Conservation (phyloP, 2,797 vertebrate genomes). For the Capromys pilorides region DNA sequence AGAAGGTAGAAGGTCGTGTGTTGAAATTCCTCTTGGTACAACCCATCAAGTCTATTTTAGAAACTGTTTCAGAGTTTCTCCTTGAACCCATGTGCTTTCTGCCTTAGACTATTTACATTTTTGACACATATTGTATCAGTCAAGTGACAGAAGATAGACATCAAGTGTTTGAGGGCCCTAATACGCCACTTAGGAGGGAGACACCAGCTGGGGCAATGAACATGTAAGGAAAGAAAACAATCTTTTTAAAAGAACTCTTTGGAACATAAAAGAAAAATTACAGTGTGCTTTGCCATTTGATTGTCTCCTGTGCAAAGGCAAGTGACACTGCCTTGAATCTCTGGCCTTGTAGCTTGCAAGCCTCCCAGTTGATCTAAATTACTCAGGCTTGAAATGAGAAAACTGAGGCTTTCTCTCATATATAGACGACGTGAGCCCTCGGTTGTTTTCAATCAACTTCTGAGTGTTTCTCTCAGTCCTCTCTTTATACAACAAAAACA, state of each 20-base stretch:
- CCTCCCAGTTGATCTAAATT: slow-evolving; percentile 79
- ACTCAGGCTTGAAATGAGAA: slow-evolving; percentile 82
- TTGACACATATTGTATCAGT: slow-evolving; percentile 72
- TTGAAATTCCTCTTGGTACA: slow-evolving; percentile 33
- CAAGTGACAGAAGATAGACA: slow-evolving; percentile 72
- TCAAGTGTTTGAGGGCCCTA: slow-evolving; percentile 67
- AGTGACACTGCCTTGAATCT: slow-evolving; percentile 77
- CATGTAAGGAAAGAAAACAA: slow-evolving; percentile 64
- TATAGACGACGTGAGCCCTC: slow-evolving; percentile 70
- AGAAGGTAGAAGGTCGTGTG: slow-evolving; percentile 25
- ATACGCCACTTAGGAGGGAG: slow-evolving; percentile 70
- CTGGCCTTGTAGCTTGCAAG: slow-evolving; percentile 76
- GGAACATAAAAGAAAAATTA: slow-evolving; percentile 81
- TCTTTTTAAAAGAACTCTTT: slow-evolving; percentile 63
- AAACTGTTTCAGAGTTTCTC: slow-evolving; percentile 59
- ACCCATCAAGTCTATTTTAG: slow-evolving; percentile 31
- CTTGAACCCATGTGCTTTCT: slow-evolving; percentile 64
- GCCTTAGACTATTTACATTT: slow-evolving; percentile 77
- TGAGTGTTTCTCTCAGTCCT: not conserved
- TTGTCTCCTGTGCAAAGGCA: slow-evolving; percentile 76
- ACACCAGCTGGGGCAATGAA: slow-evolving; percentile 72
- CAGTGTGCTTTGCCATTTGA: slow-evolving; percentile 70
- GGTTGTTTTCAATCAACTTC: slow-evolving; percentile 76
- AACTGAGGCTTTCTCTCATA: slow-evolving; percentile 44
- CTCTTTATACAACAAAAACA: not conserved